These are phyloP conservation scores for Drosophila tani DNA, from an alignment of 1,140 invertebrate species.

Conservation along the genomic window DNA sequence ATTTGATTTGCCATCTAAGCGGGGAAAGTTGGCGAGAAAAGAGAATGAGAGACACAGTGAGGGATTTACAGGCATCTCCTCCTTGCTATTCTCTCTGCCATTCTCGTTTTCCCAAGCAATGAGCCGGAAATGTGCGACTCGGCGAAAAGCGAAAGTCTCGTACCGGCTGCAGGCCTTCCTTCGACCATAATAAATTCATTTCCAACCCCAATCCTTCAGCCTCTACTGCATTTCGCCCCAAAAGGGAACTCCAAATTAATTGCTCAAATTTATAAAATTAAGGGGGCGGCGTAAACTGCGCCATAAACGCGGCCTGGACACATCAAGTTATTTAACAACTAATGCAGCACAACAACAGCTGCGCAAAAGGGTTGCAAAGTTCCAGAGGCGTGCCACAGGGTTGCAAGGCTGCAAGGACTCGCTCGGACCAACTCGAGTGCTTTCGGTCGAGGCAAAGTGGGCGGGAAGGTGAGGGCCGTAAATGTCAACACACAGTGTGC, in stretches of 20 bases:
- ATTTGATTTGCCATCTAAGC: slow-evolving; percentile 69
- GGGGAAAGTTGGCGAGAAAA: not conserved
- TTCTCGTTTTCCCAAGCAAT: slow-evolving; percentile 17
- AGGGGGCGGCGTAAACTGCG: slow-evolving; percentile 1
- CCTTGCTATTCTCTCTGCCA: not conserved
- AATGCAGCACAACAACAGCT: slow-evolving; percentile 46
- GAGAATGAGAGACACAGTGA: slow-evolving; percentile 14
- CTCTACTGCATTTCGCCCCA: slow-evolving; percentile 1
- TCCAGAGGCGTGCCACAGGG: not conserved
- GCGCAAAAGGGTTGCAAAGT: slow-evolving; percentile 22
- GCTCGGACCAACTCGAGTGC: not conserved
- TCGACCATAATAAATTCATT: slow-evolving; percentile 12
- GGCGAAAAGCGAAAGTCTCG: slow-evolving; percentile 34
- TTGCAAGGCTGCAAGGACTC: slow-evolving; percentile 9
- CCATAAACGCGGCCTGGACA: slow-evolving; percentile 23
- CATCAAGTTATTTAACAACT: slow-evolving; percentile 45
- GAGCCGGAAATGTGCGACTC: slow-evolving; percentile 42
- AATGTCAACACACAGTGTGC: slow-evolving; percentile 50
- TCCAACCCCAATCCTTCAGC: not conserved
- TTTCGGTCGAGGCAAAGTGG: not conserved
- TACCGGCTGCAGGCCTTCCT: not conserved
- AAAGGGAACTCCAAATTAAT: slow-evolving; percentile 39
- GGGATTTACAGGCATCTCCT: slow-evolving; percentile 36
- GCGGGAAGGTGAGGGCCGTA: slow-evolving; percentile 9
- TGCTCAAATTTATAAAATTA: slow-evolving; percentile 49